Evolutionary conservation across 2,888 invertebrate genomes (phyloP), one percentile per base, ranked within the genome.

Genomic region (Cheilosia variabilis): DNA sequence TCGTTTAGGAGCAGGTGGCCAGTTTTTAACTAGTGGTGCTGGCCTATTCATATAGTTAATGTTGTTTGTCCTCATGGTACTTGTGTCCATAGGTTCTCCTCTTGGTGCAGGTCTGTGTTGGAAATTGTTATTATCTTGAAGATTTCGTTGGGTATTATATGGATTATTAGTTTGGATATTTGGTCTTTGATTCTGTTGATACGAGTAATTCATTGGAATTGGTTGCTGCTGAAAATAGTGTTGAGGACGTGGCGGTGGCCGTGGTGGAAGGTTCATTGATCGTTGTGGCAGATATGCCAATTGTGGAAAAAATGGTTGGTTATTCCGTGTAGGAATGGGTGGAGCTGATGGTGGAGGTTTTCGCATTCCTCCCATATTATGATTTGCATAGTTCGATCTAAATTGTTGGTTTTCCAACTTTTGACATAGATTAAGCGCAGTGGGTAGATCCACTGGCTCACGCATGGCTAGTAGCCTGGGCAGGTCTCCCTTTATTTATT

Each of bases 371-470:
- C 13, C 34, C 1, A 37, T 37, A 37, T 65, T 65, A 50, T 52
- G 31, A 9, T 37, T 31, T 37, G 65, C 65, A 9, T 34, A 52
- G 34, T 50, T 31, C 2, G 65, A 34, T 34, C 34, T 34, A 17
- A 10, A 50, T 17, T 19, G 34, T 52, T 65, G 65, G 19, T 83
- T 87, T 57, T 88, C 65, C n/a, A 83, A n/a, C 41, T 80, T 75
- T 9, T 80, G 27, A 22, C 78, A 77, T n/a, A 82, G 37, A 53
- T 87, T 65, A 1, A 87, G 65, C 2, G 82, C 87, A 47, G 87
- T 80, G 19, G 84, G 77, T 9, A 87, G 52, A 37, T 87, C 84
- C 17, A 57, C 62, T 7, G 82, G 87, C 53, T 88, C 86, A 2
- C 75, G 55, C 17, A 71, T 69, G 13, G 37, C 53, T 43, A 80